These are phyloP conservation scores for Rapana venosa DNA, from an alignment of 2,888 invertebrate genomes.

Conservation along the genomic window DNA sequence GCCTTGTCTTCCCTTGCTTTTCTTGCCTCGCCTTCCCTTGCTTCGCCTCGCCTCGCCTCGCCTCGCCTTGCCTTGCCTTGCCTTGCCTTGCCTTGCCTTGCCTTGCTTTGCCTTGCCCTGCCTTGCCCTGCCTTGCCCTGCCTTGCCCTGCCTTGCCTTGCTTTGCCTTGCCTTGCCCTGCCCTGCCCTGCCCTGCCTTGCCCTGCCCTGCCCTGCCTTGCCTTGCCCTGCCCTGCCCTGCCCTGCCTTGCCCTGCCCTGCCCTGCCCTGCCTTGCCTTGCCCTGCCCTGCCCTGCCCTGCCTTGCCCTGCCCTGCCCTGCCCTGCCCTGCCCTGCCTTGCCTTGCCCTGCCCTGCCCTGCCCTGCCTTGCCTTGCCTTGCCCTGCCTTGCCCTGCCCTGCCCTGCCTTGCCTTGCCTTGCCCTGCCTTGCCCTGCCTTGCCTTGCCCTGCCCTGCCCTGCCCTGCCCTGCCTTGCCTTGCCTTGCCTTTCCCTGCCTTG, in stretches of 20 bases:
- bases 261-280: constrained; percentile 5
- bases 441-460: constrained; percentile 22
- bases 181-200: constrained; percentile 30
- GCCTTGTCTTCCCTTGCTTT: no score
- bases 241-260: not conserved
- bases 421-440: constrained; percentile 27
- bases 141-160: constrained; percentile 29
- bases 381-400: constrained; percentile 21
- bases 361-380: constrained; percentile 20
- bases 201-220: constrained; percentile 33
- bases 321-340: constrained; percentile 19
- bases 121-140: constrained; percentile 30
- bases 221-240: constrained; percentile 23
- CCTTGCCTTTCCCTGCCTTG: constrained; percentile 19
- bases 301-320: constrained; percentile 14
- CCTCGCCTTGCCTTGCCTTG: constrained; percentile 9
- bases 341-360: constrained; percentile 18
- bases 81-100: constrained; percentile 24
- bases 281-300: constrained; percentile 26
- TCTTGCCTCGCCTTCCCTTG: constrained; percentile 38
- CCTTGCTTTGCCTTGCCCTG: constrained; percentile 16
- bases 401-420: constrained; percentile 25
- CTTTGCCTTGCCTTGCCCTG: constrained; percentile 30
- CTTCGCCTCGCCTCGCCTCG: constrained; percentile 31
- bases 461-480: constrained; percentile 26